Conservation (phyloP, 1,140 invertebrate genomes). For the Paraescarpia echinospica region DNA sequence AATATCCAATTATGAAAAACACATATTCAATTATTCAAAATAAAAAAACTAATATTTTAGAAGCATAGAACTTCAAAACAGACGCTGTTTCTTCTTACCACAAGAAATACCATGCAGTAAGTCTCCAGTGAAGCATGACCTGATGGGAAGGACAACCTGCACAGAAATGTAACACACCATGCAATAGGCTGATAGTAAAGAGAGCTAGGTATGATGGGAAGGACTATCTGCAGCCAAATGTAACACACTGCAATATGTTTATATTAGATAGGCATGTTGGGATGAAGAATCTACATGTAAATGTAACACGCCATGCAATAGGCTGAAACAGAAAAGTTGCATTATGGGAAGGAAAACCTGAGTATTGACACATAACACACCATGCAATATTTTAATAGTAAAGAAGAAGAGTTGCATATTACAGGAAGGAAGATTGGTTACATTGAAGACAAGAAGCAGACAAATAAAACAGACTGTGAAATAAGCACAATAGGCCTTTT, state of each 20-base stretch:
- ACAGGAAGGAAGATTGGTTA: too few species aligned
- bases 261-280: too few species aligned
- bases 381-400: not conserved
- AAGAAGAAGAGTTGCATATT: too few species aligned
- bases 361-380: not conserved
- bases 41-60: too few species aligned
- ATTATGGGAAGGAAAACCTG: not conserved
- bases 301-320: not conserved
- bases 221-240: not conserved
- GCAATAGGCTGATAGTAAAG: not conserved
- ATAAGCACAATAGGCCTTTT: too few species aligned
- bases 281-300: not conserved
- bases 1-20: too few species aligned
- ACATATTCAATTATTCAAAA: too few species aligned
- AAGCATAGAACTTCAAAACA: too few species aligned
- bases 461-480: too few species aligned
- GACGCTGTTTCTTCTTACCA: not conserved
- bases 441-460: too few species aligned
- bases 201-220: too few species aligned
- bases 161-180: not conserved
- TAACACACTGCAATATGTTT: not conserved
- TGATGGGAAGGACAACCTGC: conserved; percentile 5
- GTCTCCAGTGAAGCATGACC: not conserved
- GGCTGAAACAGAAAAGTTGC: not conserved
- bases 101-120: not conserved